Percentiles rank a stretch among this genome's conserved stretches.
Conservation (phyloP, 2,797 vertebrate species). For the Platyrinchus mystaceus region DNA sequence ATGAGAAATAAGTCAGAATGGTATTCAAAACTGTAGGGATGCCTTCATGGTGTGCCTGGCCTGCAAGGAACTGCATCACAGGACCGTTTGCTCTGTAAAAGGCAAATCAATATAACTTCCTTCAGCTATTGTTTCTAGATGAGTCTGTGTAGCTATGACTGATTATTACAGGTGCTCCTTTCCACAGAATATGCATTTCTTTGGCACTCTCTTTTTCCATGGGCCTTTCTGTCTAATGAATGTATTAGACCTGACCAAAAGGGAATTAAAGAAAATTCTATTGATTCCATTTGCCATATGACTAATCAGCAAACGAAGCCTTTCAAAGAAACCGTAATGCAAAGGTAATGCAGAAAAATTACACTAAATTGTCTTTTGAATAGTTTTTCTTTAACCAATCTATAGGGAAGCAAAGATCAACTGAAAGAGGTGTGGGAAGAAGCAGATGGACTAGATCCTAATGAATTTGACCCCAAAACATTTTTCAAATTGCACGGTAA, state of each 20-base stretch:
- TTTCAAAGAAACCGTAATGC: not conserved
- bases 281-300: not conserved
- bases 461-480: slow-evolving; percentile 96
- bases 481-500: slow-evolving; percentile 98
- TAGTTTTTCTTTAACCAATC: slow-evolving; percentile 49
- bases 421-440: slow-evolving; percentile 99
- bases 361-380: not conserved
- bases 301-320: not conserved
- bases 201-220: not conserved
- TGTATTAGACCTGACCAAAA: not conserved
- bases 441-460: slow-evolving; percentile 93
- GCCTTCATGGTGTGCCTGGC: not conserved
- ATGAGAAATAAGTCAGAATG: not conserved
- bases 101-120: not conserved
- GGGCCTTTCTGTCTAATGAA: not conserved
- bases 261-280: not conserved
- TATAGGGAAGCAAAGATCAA: slow-evolving; percentile 95
- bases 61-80: not conserved
- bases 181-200: not conserved
- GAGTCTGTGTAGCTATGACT: not conserved
- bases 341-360: not conserved
- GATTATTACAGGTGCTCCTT: not conserved
- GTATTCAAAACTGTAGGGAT: not conserved
- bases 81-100: not conserved
- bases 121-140: not conserved